Conservation (phyloP, 2,797 vertebrate genomes). For the Acrocephalus scirpaceus region DNA sequence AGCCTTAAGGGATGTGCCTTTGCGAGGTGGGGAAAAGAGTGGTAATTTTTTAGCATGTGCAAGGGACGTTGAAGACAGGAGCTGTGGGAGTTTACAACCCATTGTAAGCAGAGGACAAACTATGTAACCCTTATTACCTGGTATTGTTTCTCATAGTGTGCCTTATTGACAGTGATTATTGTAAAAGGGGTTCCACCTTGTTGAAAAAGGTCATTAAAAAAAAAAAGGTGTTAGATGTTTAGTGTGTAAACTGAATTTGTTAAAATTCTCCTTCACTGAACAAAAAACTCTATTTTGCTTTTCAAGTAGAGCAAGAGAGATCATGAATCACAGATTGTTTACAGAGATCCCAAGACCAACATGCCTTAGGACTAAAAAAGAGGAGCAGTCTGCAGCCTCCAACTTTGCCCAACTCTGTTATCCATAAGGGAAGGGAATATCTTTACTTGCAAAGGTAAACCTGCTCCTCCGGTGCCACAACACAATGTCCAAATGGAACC, state of each 20-base stretch:
- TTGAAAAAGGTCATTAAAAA: background rate
- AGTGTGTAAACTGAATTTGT: background rate
- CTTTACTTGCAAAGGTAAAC: background rate
- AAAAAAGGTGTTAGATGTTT: background rate
- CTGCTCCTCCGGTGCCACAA: background rate
- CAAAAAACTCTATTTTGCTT: constrained; percentile 25
- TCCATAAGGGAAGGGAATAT: background rate
- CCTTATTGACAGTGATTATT: background rate
- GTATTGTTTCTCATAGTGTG: background rate
- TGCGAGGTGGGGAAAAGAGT: background rate
- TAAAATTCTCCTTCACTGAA: background rate
- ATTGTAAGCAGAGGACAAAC: background rate
- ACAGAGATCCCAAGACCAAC: background rate
- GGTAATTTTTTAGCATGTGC: background rate
- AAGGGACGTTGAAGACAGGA: background rate
- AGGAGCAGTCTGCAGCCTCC: background rate
- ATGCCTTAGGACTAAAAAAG: background rate
- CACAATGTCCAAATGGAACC: background rate
- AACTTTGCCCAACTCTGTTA: background rate
- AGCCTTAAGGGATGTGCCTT: background rate
- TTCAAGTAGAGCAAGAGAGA: constrained; percentile 27
- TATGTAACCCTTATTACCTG: background rate
- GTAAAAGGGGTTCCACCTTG: background rate
- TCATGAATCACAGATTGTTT: background rate
- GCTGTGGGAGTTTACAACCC: background rate